Evolutionary conservation across 2,113 vertebrate genomes (phyloP).

Genomic region (Isurus oxyrinchus): DNA sequence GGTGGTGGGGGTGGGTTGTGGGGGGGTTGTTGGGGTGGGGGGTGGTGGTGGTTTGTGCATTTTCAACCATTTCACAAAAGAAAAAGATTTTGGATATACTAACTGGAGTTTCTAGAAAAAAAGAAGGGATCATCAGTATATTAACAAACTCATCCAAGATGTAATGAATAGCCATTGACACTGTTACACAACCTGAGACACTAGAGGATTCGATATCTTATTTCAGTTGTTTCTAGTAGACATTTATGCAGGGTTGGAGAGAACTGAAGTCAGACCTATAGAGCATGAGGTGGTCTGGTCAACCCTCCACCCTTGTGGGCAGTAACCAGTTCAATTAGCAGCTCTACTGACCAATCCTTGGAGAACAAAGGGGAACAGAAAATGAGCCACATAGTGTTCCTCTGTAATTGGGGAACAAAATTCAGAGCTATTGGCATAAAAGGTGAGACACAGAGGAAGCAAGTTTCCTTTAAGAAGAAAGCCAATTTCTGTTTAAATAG

Average conservation of each 20-base stretch:
- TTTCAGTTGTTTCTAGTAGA: background rate
- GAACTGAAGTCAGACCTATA: background rate
- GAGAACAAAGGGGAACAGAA: background rate
- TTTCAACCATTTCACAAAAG: background rate
- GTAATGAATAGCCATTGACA: background rate
- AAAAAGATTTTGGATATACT: background rate
- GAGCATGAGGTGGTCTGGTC: background rate
- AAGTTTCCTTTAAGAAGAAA: background rate
- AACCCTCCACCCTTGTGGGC: background rate
- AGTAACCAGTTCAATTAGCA: background rate
- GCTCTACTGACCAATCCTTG: background rate
- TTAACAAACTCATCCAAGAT: background rate
- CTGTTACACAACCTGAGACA: background rate
- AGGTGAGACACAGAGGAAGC: background rate
- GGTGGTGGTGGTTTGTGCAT: background rate
- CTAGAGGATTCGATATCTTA: background rate
- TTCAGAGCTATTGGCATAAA: too few species aligned
- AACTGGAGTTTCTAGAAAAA: background rate
- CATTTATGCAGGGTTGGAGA: background rate
- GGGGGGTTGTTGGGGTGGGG: too few species aligned
- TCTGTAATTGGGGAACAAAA: background rate
- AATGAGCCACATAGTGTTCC: background rate
- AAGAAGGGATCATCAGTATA: background rate
- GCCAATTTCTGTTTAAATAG: background rate
- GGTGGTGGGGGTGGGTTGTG: too few species aligned